Evolutionary conservation across 2,888 invertebrate species (phyloP), one percentile per base, ranked within the genome.

Genomic region (Torymus auratus): DNA sequence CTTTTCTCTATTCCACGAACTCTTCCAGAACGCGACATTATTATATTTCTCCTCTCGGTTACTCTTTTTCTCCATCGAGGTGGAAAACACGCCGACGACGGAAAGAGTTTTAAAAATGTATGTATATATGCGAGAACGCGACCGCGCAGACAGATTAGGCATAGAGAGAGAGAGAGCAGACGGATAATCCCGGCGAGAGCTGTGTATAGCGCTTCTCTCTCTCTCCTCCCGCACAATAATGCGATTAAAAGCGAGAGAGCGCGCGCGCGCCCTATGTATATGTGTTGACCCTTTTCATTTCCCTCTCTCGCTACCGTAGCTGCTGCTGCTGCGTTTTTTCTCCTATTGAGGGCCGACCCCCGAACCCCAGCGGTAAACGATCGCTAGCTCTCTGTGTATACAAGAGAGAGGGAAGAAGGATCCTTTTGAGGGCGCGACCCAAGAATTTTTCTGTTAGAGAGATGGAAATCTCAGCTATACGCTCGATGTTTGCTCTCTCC

Each of bases 141-240:
- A 20, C 20, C 20, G 20, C 11, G 50, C 14, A 15, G 60, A 52
- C 5, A 68, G 68, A 73, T 73, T 73, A 73, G 52, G 68, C 52
- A 12, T 12, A 58, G 5, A 58, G 41, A 60, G 41, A 28, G 28
- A 28, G 28, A 28, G 28, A 7, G 28, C 7, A 28, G 28, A 50
- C 41, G 73, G 73, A 73, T 65, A 73, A 73, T 73, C 73, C 64
- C 28, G 7, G 7, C 28, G 28, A 28, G 28, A 28, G 28, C 28
- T 28, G 4, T 28, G 28, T 28, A 28, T 28, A 28, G 28, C 28
- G 28, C 28, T 28, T 28, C 28, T 28, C 28, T 28, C 28, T 28
- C 50, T 71, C 60, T 55, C 53, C 55, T 4, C 13, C 17, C 53
- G n/a, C 52, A 68, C 75, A 68, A 68, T 75, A 61, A 75, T 75